A percentile compares a stretch with the other conserved stretches of the same genome.
These are phyloP conservation scores for Lagocephalus sceleratus DNA, from an alignment of 2,797 vertebrate genomes.

Conservation along the genomic window DNA sequence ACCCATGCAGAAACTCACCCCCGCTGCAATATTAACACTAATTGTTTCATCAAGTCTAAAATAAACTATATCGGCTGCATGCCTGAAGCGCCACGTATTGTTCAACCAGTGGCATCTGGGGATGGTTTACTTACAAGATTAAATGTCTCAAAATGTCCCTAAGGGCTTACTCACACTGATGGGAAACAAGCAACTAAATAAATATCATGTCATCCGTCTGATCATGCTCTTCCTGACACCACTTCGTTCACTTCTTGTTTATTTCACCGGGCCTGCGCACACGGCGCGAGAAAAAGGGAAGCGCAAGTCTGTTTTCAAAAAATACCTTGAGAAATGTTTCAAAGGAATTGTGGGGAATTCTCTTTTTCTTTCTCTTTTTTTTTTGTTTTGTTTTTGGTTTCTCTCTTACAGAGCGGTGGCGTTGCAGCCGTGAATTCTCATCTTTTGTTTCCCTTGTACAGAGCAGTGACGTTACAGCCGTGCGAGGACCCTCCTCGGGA, in stretches of 20 bases:
- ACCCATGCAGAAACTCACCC: conserved; percentile 3
- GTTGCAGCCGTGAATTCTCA: too few relatives aligned
- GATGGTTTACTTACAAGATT: conserved; percentile 66
- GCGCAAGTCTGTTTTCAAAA: conserved; percentile 8
- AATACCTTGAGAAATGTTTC: conserved; percentile 3
- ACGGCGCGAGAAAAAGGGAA: conserved; percentile 41
- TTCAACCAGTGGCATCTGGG: conserved; percentile 61
- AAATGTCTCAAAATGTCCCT: conserved; percentile 60
- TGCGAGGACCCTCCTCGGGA: too few relatives aligned
- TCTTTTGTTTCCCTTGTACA: too few relatives aligned
- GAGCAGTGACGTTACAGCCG: too few relatives aligned
- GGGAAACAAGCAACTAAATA: conserved; percentile 78
- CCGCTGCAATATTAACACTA: conserved; percentile 45
- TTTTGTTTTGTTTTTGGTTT: background rate
- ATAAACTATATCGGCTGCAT: conserved; percentile 58
- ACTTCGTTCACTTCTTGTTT: conserved; percentile 74
- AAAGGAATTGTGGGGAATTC: conserved; percentile 11
- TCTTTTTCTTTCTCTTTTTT: background rate
- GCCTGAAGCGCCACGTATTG: conserved; percentile 57
- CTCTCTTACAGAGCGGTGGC: background rate
- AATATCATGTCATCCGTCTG: conserved; percentile 67
- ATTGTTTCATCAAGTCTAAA: conserved; percentile 59
- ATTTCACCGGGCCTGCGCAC: conserved; percentile 48
- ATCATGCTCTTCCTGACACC: conserved; percentile 67
- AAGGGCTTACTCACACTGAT: conserved; percentile 57